These are phyloP conservation scores for Drosophila simulans DNA, from an alignment of 1,140 invertebrate species.

Conservation along the genomic window DNA sequence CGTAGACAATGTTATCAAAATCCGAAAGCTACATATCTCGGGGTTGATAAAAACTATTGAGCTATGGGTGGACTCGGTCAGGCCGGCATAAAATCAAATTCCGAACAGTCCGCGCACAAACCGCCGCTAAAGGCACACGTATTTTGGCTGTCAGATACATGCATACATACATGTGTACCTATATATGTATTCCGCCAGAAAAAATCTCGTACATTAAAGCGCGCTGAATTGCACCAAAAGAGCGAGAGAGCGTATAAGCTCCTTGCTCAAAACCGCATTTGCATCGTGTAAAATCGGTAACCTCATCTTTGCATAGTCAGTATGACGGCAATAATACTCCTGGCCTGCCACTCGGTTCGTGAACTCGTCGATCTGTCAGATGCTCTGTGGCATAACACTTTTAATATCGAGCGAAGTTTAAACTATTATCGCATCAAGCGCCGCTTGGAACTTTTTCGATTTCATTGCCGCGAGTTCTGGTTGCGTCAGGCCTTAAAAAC, in stretches of 20 bases:
- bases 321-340: constrained; percentile 78
- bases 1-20: constrained; percentile 19
- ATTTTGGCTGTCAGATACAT: background rate
- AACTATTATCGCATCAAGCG: constrained; percentile 60
- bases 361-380: constrained; percentile 71
- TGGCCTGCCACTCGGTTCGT: constrained; percentile 53
- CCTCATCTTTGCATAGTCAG: constrained; percentile 40
- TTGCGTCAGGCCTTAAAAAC: constrained; percentile 41
- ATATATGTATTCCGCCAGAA: constrained; percentile 2
- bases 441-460: constrained; percentile 60
- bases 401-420: constrained; percentile 57
- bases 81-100: constrained; percentile 17
- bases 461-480: constrained; percentile 64
- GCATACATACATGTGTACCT: background rate
- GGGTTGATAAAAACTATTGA: constrained; percentile 19
- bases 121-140: background rate
- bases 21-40: constrained; percentile 15
- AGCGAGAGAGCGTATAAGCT: constrained; percentile 21
- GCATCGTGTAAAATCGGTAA: constrained; percentile 34
- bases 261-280: constrained; percentile 20
- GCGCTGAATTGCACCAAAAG: constrained; percentile 8
- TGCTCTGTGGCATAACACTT: constrained; percentile 71
- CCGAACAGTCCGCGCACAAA: constrained; percentile 9
- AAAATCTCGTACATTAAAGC: constrained; percentile 12
- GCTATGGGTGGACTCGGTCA: constrained; percentile 17